Evolutionary conservation across 2,113 vertebrate species (phyloP).

Genomic region (Donacobius atricapilla): DNA sequence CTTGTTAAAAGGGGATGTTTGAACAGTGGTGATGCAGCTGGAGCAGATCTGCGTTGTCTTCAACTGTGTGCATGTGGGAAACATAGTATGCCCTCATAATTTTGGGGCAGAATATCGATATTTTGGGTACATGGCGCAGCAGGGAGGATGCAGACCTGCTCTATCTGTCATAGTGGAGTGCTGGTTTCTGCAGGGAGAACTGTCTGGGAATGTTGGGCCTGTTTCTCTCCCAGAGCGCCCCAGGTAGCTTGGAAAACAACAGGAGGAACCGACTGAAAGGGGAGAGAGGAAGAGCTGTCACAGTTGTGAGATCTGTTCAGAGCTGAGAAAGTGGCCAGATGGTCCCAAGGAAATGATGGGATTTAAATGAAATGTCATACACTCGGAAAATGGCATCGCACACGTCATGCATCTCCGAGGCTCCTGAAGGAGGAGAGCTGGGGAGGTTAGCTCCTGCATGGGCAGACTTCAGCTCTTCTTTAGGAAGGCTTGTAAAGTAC

Average conservation of each 20-base stretch:
- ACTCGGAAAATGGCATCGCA: neutral
- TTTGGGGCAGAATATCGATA: neutral
- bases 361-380: slow-evolving; percentile 23
- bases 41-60: neutral
- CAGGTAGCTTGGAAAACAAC: slow-evolving; percentile 4
- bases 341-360: neutral
- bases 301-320: neutral
- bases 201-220: neutral
- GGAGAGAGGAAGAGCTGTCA: neutral
- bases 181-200: neutral
- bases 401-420: neutral
- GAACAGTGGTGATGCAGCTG: neutral
- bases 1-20: neutral
- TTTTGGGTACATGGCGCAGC: neutral
- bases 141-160: neutral
- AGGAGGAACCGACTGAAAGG: neutral
- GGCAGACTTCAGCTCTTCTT: slow-evolving; percentile 14
- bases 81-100: neutral
- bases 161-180: rapidly evolving
- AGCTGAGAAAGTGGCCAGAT: slow-evolving; percentile 13
- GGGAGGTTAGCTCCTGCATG: neutral
- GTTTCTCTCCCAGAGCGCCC: neutral
- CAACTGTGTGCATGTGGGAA: neutral
- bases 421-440: neutral
- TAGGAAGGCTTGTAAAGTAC: slow-evolving; percentile 27